Percentiles rank a stretch among this genome's conserved stretches.
Evolutionary conservation across 2,888 invertebrate species (phyloP).

Genomic region (Lepidochitona cinerea): DNA sequence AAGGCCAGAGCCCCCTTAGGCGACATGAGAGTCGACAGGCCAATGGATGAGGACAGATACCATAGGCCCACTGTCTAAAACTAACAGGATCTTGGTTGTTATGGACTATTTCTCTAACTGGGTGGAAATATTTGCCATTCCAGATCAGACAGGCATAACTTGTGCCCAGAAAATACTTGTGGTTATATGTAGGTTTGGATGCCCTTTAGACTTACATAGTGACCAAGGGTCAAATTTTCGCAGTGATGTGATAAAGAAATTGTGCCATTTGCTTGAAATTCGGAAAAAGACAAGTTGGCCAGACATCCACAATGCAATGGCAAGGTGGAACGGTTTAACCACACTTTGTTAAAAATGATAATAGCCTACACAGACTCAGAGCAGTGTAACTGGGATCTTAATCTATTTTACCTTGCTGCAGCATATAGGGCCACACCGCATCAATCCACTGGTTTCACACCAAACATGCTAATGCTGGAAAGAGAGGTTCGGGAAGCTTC

Average conservation of each 20-base stretch:
- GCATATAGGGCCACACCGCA: conserved; percentile 28
- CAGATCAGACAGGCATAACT: not conserved
- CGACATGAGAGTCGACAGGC: conserved; percentile 14
- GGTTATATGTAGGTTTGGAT: not conserved
- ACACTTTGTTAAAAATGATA: conserved; percentile 27
- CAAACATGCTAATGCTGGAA: conserved; percentile 29
- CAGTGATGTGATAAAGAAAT: conserved; percentile 5
- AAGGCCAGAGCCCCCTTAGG: conserved; percentile 7
- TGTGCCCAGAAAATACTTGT: not conserved
- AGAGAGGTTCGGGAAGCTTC: conserved; percentile 25
- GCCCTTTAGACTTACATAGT: not conserved
- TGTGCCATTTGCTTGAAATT: not conserved
- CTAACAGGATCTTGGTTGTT: too few species aligned
- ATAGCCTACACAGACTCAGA: conserved; percentile 20
- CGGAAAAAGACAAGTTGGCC: conserved; percentile 21
- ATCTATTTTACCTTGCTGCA: conserved; percentile 24
- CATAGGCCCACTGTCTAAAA: conserved; percentile 23
- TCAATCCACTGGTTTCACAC: conserved; percentile 25
- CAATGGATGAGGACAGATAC: conserved; percentile 22
- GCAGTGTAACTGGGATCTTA: conserved; percentile 27
- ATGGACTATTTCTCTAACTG: conserved; percentile 13
- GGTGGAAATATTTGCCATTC: conserved; percentile 15
- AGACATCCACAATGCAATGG: conserved; percentile 29
- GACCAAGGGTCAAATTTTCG: conserved; percentile 11
- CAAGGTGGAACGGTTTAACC: too few species aligned